phyloP scores from a whole-genome alignment of 2,888 invertebrate genomes.

The Plebejus anna region DNA sequence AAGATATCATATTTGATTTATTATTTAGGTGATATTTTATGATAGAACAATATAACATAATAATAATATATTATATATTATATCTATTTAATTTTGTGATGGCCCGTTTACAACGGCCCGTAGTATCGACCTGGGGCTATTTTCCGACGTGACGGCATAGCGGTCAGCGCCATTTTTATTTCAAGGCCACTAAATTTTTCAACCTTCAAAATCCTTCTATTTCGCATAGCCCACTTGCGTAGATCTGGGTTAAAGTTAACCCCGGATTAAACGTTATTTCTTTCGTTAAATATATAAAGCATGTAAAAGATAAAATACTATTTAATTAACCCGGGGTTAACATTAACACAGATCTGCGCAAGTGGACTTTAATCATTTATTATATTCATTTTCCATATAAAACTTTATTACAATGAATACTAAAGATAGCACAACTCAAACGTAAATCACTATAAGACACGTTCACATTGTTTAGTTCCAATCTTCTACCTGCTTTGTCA shows the following conservation, averaged over 20 bases:
- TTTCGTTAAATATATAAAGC: too few relatives aligned
- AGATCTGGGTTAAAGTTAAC: too few relatives aligned
- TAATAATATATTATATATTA: neutral
- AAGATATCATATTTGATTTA: neutral
- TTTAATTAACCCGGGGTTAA: too few relatives aligned
- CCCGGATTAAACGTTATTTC: too few relatives aligned
- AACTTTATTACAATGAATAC: too few relatives aligned
- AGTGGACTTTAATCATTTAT: neutral
- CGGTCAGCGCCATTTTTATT: conserved; percentile 1
- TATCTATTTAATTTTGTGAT: neutral
- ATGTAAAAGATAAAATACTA: too few relatives aligned
- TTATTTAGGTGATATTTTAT: neutral
- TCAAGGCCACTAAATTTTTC: neutral
- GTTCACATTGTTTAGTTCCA: neutral
- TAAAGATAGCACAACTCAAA: neutral
- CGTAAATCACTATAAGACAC: neutral
- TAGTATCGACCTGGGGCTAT: conserved; percentile 15
- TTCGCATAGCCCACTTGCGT: neutral
- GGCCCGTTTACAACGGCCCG: neutral
- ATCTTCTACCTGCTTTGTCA: neutral
- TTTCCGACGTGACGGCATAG: conserved; percentile 2
- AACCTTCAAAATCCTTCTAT: neutral
- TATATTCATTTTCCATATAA: neutral
- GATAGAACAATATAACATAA: neutral
- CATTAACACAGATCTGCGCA: too few relatives aligned